Conservation (phyloP, 2,888 invertebrate genomes). For the Erebia epiphron region DNA sequence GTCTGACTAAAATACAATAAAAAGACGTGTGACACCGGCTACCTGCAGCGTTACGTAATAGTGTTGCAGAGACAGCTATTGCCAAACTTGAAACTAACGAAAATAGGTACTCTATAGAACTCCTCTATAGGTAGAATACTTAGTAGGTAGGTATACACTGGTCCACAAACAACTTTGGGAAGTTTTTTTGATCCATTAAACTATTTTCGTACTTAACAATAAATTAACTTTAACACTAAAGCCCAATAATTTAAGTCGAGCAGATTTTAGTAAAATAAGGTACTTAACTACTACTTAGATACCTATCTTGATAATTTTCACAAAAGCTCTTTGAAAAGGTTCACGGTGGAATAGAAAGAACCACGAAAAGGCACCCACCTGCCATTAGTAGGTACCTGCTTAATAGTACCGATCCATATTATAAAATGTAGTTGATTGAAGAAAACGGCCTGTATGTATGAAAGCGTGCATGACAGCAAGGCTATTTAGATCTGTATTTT, state of each 20-base stretch:
- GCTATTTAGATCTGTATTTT: conserved; percentile 27
- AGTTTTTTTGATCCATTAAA: background rate
- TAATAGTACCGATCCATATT: background rate
- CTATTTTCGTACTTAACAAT: background rate
- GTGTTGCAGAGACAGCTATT: conserved; percentile 68
- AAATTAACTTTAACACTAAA: background rate
- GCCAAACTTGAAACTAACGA: conserved; percentile 62
- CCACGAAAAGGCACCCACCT: too few species aligned
- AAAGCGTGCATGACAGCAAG: conserved; percentile 14
- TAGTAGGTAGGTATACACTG: too few species aligned
- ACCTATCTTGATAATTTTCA: too few species aligned
- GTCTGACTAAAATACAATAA: conserved; percentile 3
- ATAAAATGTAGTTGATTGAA: background rate
- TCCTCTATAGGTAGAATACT: too few species aligned
- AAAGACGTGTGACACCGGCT: conserved; percentile 35
- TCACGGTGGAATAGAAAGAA: too few species aligned
- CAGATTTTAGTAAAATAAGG: too few species aligned
- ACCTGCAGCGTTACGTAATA: conserved; percentile 77
- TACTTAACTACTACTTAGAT: too few species aligned
- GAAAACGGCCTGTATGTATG: too few species aligned
- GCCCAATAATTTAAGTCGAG: too few species aligned
- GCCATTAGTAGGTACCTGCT: too few species aligned
- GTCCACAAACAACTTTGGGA: background rate
- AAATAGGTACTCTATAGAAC: conserved; percentile 44
- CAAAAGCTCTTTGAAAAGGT: too few species aligned